These are phyloP conservation scores for Xiphydria camelus DNA, from an alignment of 2,888 invertebrate species.

Conservation along the genomic window DNA sequence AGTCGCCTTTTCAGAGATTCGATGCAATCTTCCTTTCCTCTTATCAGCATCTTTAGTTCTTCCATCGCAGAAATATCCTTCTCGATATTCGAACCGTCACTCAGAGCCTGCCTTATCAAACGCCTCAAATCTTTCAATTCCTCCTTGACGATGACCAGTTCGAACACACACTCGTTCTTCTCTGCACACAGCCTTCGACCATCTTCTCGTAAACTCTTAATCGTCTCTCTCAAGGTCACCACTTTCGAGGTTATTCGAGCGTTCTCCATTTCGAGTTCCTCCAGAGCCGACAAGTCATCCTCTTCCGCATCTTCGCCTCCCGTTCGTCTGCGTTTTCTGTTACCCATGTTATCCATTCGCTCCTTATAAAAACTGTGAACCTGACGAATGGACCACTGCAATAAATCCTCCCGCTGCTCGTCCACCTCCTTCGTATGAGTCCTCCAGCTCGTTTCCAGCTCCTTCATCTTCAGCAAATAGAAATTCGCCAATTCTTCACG, in stretches of 20 bases:
- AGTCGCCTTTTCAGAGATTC: conserved; percentile 13
- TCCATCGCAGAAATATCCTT: conserved; percentile 12
- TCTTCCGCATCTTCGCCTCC: conserved; percentile 29
- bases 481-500: conserved; percentile 38
- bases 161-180: conserved; percentile 34
- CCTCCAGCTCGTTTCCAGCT: conserved; percentile 41
- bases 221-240: conserved; percentile 23
- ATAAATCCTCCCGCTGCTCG: conserved; percentile 31
- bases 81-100: conserved; percentile 5
- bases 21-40: conserved; percentile 16
- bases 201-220: conserved; percentile 30
- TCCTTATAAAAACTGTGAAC: conserved; percentile 41
- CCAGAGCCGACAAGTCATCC: conserved; percentile 18
- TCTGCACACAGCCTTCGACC: conserved; percentile 28
- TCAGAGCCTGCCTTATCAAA: conserved; percentile 5
- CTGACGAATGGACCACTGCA: conserved; percentile 38
- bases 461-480: conserved; percentile 32
- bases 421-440: conserved; percentile 33
- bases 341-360: conserved; percentile 29
- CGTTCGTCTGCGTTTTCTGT: conserved; percentile 32
- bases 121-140: conserved; percentile 30
- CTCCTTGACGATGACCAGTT: conserved; percentile 21
- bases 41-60: conserved; percentile 22
- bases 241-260: conserved; percentile 26
- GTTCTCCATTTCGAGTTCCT: conserved; percentile 32